Evolutionary conservation across 2,888 invertebrate genomes (phyloP).

Genomic region (Eucera pruinosa): DNA sequence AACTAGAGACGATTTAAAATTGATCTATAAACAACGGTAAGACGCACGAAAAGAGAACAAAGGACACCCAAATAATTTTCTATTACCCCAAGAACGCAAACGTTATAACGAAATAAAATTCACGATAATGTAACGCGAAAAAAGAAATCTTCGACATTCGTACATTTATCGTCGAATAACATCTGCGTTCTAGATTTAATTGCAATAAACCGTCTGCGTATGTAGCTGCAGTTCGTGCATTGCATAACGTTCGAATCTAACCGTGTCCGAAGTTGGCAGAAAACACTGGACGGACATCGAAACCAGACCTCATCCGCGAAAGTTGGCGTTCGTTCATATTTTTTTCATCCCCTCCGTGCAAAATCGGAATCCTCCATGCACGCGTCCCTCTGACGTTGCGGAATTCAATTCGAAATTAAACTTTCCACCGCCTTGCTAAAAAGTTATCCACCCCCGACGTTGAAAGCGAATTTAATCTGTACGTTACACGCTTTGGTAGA

Average conservation of each 20-base stretch:
- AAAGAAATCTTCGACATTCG: too few relatives aligned
- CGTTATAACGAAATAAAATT: too few relatives aligned
- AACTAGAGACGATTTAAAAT: too few relatives aligned
- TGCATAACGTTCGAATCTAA: background rate
- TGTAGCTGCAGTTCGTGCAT: too few relatives aligned
- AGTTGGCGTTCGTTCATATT: constrained; percentile 9
- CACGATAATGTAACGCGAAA: too few relatives aligned
- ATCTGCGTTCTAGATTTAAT: too few relatives aligned
- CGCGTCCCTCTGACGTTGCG: background rate
- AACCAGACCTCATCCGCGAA: background rate
- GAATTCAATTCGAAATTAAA: constrained; percentile 20
- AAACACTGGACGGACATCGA: background rate
- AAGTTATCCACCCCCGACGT: constrained; percentile 3
- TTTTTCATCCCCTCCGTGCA: background rate
- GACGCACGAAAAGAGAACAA: too few relatives aligned
- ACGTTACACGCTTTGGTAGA: background rate
- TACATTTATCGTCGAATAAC: too few relatives aligned
- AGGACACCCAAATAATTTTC: too few relatives aligned
- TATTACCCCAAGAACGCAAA: too few relatives aligned
- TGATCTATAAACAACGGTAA: too few relatives aligned
- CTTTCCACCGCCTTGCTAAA: background rate
- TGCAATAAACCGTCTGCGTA: too few relatives aligned
- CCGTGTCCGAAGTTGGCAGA: background rate
- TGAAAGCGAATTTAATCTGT: background rate
- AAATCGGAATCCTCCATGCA: constrained; percentile 1